phyloP scores from a whole-genome alignment of 2,888 invertebrate genomes.

The Halictus ligatus region DNA sequence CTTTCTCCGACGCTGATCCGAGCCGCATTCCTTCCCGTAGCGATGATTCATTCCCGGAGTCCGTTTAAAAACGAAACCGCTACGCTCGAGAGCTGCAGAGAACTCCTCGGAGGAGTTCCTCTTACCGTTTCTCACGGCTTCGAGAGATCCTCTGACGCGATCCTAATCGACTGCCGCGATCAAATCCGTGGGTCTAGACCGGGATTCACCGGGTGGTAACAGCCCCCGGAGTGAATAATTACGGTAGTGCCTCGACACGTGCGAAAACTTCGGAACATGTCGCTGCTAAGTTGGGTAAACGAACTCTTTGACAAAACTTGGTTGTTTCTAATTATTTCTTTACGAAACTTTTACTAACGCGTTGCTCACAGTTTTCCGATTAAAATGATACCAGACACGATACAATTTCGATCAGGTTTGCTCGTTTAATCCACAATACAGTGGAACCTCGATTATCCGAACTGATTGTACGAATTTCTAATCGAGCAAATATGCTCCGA shows the following conservation, averaged over 20 bases:
- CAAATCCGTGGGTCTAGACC: constrained; percentile 3
- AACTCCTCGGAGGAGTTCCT: neutral
- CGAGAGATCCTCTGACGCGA: neutral
- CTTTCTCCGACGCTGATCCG: constrained; percentile 34
- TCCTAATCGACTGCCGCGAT: constrained; percentile 16
- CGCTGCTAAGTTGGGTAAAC: neutral
- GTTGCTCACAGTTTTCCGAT: no score
- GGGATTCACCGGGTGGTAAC: neutral
- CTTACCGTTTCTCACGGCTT: constrained; percentile 33
- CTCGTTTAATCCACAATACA: no score
- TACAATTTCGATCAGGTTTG: no score
- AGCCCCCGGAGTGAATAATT: constrained; percentile 37
- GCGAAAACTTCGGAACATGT: neutral
- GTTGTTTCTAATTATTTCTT: no score
- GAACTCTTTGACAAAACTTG: neutral
- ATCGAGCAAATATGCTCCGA: no score
- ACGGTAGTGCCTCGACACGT: neutral
- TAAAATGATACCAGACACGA: no score
- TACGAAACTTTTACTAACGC: no score
- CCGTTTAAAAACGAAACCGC: constrained; percentile 32
- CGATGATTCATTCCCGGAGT: constrained; percentile 32
- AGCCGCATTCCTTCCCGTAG: constrained; percentile 24
- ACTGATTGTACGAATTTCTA: no score
- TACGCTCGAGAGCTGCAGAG: neutral
- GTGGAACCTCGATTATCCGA: neutral